Evolutionary conservation across 53 echinoderm and acorn worm species (phyloP), one percentile per base, ranked within the genome.

Genomic region (Paracentrotus lividus): DNA sequence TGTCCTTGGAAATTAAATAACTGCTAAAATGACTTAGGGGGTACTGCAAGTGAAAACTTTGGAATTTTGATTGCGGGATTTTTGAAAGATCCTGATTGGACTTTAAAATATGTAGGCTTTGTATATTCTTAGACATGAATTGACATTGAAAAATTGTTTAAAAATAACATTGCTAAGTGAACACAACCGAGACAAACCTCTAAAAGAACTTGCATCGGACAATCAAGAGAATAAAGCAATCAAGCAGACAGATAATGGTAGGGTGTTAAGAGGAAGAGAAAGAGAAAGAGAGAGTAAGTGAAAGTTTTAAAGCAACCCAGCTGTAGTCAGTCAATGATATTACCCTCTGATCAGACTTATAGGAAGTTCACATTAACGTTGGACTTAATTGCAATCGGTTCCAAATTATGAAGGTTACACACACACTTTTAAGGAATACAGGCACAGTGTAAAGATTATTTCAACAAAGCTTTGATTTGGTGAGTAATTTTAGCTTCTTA

Each of bases 311-410:
- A 72, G 72, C 3, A 36, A 34, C 36, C 72, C 38, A 72, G 72
- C 72, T 72, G 72, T 21, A 72, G 72, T 61, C 77, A 77, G 34
- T 29, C 29, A n/a, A n/a, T 15, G 27, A 31, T 14, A 10, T 36
- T 31, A 40, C 12, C 13, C 15, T 8, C n/a, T 85, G 24, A 32
- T 85, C 49, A 49, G 26, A 36, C 27, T 8, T 72, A 5, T 72
- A 72, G 72, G 72, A 72, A 72, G 72, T 72, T 20, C 40, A 72
- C 21, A 72, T 72, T 72, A 72, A 72, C 72, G 27, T 21, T 10
- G 0, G 20, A 40, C 72, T 72, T 72, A 72, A 72, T 72, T 72
- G 72, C 72, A 72, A 72, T 72, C 72, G 36, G 38, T 72, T 72
- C 72, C 36, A 72, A 72, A 38, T 72, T 20, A 72, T 72, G 72